These are phyloP conservation scores for Papilio machaon DNA, from an alignment of 1,140 invertebrate genomes.

Conservation along the genomic window DNA sequence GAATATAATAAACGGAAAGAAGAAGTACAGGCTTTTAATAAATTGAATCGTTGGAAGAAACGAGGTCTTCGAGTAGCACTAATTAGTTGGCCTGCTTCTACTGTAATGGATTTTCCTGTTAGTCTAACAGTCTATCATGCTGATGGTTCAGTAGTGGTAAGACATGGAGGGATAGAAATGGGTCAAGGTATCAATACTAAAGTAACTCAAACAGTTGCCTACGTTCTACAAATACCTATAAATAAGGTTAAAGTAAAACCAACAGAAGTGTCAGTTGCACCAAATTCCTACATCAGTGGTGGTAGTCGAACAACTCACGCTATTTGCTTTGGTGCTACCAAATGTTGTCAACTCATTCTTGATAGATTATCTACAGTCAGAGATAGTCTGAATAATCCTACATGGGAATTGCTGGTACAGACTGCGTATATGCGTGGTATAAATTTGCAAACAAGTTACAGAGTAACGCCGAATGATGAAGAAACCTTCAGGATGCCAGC, in stretches of 20 bases:
- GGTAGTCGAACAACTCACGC: slow-evolving; percentile 78
- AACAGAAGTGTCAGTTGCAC: slow-evolving; percentile 79
- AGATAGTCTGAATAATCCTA: slow-evolving; percentile 78
- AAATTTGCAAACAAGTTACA: slow-evolving; percentile 81
- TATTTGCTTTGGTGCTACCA: slow-evolving; percentile 80
- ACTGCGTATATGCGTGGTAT: slow-evolving; percentile 81
- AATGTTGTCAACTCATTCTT: slow-evolving; percentile 84
- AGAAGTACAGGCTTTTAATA: slow-evolving; percentile 85
- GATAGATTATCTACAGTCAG: slow-evolving; percentile 83
- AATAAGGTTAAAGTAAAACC: slow-evolving; percentile 85
- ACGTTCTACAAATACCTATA: slow-evolving; percentile 86
- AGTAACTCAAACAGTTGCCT: slow-evolving; percentile 88
- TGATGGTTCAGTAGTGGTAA: slow-evolving; percentile 89
- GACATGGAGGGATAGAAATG: slow-evolving; percentile 91
- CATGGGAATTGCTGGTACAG: slow-evolving; percentile 84
- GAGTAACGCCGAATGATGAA: slow-evolving; percentile 41
- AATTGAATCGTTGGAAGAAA: slow-evolving; percentile 89
- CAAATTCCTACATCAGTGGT: slow-evolving; percentile 84
- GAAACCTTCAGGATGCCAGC: slow-evolving; percentile 40
- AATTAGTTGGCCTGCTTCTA: slow-evolving; percentile 45
- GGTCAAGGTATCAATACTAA: slow-evolving; percentile 92
- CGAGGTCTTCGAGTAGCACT: slow-evolving; percentile 82
- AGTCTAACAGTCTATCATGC: slow-evolving; percentile 87
- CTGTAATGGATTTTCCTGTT: slow-evolving; percentile 76
- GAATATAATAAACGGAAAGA: slow-evolving; percentile 84